Percentiles rank a stretch among this genome's conserved stretches.
Evolutionary conservation across 37 sponge, comb jelly and placozoan genomes (phyloP).

Genomic region (Diacarnus erythraeanus): DNA sequence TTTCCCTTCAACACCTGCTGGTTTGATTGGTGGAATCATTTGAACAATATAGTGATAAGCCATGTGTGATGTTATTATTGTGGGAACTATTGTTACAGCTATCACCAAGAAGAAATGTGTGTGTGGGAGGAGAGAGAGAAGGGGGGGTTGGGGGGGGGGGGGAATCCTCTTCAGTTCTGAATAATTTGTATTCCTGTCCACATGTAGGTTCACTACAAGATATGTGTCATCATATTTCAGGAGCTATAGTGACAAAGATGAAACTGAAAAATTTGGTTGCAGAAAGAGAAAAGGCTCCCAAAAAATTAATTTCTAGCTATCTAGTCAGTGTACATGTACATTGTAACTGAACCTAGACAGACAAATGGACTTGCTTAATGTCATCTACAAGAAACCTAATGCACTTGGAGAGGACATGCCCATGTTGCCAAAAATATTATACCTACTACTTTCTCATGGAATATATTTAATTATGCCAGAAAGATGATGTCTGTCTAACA

Average conservation of each 20-base stretch:
- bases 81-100: neutral
- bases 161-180: too few species aligned
- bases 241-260: neutral
- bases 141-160: too few species aligned
- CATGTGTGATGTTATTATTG: neutral
- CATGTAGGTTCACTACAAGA: neutral
- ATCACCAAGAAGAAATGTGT: neutral
- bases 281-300: neutral
- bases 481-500: neutral
- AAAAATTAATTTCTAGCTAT: too few species aligned
- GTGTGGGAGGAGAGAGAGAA: too few species aligned
- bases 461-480: neutral
- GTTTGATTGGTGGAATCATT: neutral
- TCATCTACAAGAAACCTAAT: constrained; percentile 3
- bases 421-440: constrained; percentile 1
- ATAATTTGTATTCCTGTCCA: too few species aligned
- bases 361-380: constrained; percentile 10
- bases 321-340: neutral
- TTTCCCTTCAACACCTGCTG: constrained; percentile 11
- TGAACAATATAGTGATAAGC: neutral
- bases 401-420: neutral
- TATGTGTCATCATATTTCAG: neutral
- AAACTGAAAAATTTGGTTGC: neutral
- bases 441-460: neutral
- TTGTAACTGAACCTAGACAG: neutral